phyloP scores from a whole-genome alignment of 1,140 invertebrate species.

The Leptopilina boulardi region DNA sequence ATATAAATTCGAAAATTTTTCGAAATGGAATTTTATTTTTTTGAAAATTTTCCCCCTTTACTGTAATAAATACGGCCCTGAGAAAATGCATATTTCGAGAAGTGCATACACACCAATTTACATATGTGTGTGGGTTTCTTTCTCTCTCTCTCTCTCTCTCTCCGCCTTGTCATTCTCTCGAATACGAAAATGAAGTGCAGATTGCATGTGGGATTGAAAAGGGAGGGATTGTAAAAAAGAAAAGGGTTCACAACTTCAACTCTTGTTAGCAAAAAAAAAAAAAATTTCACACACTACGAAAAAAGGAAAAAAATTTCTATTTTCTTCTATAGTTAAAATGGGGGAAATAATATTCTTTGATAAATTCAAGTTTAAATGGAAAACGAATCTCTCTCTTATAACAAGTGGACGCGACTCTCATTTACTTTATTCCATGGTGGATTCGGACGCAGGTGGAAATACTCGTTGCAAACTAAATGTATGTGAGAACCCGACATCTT shows the following conservation, averaged over 20 bases:
- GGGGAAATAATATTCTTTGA: not conserved
- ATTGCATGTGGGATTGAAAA: slow-evolving; percentile 16
- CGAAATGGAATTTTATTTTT: too few species aligned
- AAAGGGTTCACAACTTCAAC: slow-evolving; percentile 1
- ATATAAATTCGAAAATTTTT: too few species aligned
- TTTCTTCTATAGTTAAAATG: too few species aligned
- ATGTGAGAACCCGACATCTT: slow-evolving; percentile 51
- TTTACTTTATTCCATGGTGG: not conserved
- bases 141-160: too few species aligned
- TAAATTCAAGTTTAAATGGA: slow-evolving; percentile 22
- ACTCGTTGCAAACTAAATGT: slow-evolving; percentile 45
- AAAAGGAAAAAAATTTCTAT: not conserved
- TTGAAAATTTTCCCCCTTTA: too few species aligned
- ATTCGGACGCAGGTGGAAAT: slow-evolving; percentile 20
- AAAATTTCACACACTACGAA: not conserved
- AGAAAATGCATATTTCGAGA: slow-evolving; percentile 4
- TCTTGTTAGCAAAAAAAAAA: not conserved
- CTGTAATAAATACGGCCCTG: not conserved
- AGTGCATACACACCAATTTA: not conserved
- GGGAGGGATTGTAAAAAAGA: slow-evolving; percentile 3
- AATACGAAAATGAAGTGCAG: slow-evolving; percentile 21
- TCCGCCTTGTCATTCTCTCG: slow-evolving; percentile 1
- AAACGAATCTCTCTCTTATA: not conserved
- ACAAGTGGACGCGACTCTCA: not conserved
- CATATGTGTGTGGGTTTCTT: slow-evolving; percentile 1